Base-by-base conservation (phyloP, 2,797 vertebrate species). In the Periophthalmus magnuspinnatus region DNA sequence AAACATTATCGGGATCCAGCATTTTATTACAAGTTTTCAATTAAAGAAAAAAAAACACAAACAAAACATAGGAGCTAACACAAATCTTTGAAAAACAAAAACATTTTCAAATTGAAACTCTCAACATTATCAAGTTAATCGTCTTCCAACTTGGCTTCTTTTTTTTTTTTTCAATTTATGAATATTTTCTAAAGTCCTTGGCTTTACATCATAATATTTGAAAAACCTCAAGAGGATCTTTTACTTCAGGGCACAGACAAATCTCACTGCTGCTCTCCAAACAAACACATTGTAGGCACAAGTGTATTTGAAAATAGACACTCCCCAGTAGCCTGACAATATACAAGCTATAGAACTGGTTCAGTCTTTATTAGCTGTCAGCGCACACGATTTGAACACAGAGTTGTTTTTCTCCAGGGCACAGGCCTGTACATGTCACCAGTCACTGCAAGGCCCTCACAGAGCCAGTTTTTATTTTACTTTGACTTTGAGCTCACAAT, bases 341-440 rank as follows among this genome's bases (percentile, higher is more conserved):
- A 85, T 89, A 87, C 83, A 82, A 84, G 81, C 86, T 84, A 81
- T 84, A 78, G 82, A 81, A 83, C 74, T 77, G 77, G 79, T 66
- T 67, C 33, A 71, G 78, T 76, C 86, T 75, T 78, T 71, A 69
- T 81, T 81, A 17, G 24, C 78, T 38, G 67, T 50, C 75, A 79
- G 69, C 81, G 89, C 81, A 90, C 86, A 84, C 77, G 71, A 71
- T 88, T 88, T 72, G 85, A 83, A 76, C 74, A 71, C 81, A 87
- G 73, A 81, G 68, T 75, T 61, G 71, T 66, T 81, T 86, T 89
- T 91, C 83, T 90, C 66, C 67, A 60, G 54, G 45, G 74, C 77
- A 71, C 82, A 86, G 76, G 86, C 68, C 83, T 70, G 9, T 75
- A 71, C 85, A 75, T 64, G 82, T 72, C 78, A 56, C 78, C 72